Base-by-base conservation (phyloP, 2,888 invertebrate species). In the Amphipyra berbera region DNA sequence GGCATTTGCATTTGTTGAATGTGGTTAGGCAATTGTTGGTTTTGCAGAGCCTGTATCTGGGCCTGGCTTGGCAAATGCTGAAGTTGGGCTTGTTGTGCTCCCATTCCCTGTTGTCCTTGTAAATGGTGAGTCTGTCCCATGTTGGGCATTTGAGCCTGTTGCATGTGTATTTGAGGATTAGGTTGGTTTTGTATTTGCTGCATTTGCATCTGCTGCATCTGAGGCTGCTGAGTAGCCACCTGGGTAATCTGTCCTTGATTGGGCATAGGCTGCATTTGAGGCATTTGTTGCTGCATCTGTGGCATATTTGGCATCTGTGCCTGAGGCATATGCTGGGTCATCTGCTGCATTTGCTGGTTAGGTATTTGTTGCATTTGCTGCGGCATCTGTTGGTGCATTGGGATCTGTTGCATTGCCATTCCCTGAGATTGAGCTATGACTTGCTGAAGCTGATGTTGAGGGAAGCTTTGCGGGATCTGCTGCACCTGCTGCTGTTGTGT, bases 21-120 rank as follows among this genome's bases (percentile, higher is more conserved):
- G 73, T 95, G 95, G 79, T 95, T 94, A 78, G 92, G 94, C 68
- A 96, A 92, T 81, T 95, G 96, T 79, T 95, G 96, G 67, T 91
- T 94, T 75, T 95, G 95, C 69, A 95, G 82, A 35, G 95, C 94
- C 78, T 95, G 95, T 57, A 95, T 95, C 78, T 95, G 95, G 38
- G 94, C 94, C 77, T 95, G 95, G 79, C 93, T 95, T 57, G 93
- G 91, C 82, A 94, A 87, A 78, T 95, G 95, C 73, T 95, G 95
- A 48, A 95, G 87, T 79, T 94, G 95, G n/a, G 94, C 87, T 68
- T 95, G 95, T 68, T 95, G 95, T 9, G 91, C 85, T 9, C 89
- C 89, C 88, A 95, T 92, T 0, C 89, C 61, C 68, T 94, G 95
- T 72, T 95, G 95, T 27, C 90, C 88, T 75, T 94, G 95, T 79